phyloP scores from a whole-genome alignment of 2,797 vertebrate species.

The Anabacerthia variegaticeps region DNA sequence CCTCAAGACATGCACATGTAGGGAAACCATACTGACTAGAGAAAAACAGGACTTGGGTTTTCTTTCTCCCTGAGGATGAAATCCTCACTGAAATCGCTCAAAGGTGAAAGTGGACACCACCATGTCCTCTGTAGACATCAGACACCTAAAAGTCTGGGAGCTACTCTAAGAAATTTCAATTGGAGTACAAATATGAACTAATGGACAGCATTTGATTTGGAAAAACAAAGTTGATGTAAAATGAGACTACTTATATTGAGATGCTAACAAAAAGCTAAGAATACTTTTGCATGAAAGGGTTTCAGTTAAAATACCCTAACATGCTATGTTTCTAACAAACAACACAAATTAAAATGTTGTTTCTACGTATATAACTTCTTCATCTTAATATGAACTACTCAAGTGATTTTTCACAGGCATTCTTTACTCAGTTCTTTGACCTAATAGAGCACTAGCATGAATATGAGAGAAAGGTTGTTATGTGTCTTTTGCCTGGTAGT shows the following conservation, averaged over 20 bases:
- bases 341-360: neutral
- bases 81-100: neutral
- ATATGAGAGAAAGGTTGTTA: neutral
- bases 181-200: neutral
- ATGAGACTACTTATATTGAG: neutral
- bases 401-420: neutral
- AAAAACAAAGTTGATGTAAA: neutral
- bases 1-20: neutral
- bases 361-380: neutral
- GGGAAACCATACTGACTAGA: neutral
- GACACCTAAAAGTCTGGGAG: neutral
- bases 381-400: neutral
- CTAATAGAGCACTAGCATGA: neutral
- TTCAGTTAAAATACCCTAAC: neutral
- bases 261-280: neutral
- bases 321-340: neutral
- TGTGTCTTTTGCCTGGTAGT: neutral
- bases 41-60: fast-evolving
- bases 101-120: neutral
- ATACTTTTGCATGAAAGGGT: neutral
- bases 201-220: neutral
- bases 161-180: neutral
- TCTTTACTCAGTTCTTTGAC: neutral
- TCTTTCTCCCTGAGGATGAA: neutral
- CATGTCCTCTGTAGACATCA: neutral